Conservation (phyloP, 1,140 invertebrate genomes). For the Ruditapes philippinarum region DNA sequence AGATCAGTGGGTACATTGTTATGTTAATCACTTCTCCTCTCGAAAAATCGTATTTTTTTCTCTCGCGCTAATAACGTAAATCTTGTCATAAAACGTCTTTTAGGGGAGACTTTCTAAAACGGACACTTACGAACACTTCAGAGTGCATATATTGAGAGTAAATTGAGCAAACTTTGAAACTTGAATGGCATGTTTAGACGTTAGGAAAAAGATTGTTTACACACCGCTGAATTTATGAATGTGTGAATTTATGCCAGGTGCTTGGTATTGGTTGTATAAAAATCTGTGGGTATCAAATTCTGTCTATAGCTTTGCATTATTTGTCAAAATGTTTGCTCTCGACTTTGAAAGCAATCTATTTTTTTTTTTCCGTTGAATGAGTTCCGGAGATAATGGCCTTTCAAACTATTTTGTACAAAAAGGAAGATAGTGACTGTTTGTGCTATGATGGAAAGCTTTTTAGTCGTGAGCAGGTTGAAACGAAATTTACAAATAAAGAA, state of each 20-base stretch:
- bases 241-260: conserved; percentile 65
- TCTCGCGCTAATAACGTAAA: conserved; percentile 39
- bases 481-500: too few species aligned
- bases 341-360: conserved; percentile 53
- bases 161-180: conserved; percentile 41
- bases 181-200: conserved; percentile 61
- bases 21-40: conserved; percentile 40
- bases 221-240: conserved; percentile 54
- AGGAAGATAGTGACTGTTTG: neutral
- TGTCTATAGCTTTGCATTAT: conserved; percentile 12
- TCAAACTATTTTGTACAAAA: neutral
- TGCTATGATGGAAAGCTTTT: too few species aligned
- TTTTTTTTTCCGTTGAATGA: conserved; percentile 47
- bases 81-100: conserved; percentile 55
- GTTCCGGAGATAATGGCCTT: conserved; percentile 6
- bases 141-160: conserved; percentile 2
- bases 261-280: conserved; percentile 20
- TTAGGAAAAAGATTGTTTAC: conserved; percentile 51
- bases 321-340: conserved; percentile 60
- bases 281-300: conserved; percentile 54
- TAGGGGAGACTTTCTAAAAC: conserved; percentile 23
- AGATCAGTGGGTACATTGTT: conserved; percentile 8
- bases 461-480: too few species aligned
- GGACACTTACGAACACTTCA: conserved; percentile 24
- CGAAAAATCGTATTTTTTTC: neutral